Conservation (phyloP, 2,113 vertebrate species). For the Crotalus viridis region DNA sequence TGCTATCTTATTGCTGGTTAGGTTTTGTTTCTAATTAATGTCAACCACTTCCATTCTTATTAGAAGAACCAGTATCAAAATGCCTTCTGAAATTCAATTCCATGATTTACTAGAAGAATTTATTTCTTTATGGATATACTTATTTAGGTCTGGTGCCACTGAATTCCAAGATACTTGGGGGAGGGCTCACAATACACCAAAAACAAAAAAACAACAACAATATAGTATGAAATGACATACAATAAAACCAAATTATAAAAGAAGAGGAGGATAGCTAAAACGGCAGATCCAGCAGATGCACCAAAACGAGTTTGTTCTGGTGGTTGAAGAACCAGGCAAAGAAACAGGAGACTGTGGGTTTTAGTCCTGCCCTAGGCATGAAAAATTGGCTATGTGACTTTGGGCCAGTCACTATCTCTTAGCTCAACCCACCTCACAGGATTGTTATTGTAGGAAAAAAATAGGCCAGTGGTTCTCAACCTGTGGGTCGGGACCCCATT, state of each 20-base stretch:
- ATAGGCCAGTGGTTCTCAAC: too few species aligned
- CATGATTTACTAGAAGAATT: not conserved
- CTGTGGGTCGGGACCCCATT: too few species aligned
- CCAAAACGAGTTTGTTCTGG: not conserved
- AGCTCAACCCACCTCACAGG: too few species aligned
- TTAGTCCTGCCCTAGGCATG: too few species aligned
- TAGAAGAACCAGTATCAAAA: not conserved
- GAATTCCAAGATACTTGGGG: not conserved
- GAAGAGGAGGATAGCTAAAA: not conserved
- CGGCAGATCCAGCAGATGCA: not conserved
- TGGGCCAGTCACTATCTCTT: too few species aligned
- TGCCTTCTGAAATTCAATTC: not conserved
- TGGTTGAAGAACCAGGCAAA: too few species aligned
- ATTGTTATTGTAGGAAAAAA: too few species aligned
- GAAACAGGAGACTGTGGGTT: too few species aligned
- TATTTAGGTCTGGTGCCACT: not conserved
- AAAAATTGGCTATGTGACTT: too few species aligned
- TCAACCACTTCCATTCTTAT: not conserved
- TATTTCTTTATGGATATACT: not conserved
- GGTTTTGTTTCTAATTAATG: not conserved
- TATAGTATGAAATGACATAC: not conserved
- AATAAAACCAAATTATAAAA: not conserved
- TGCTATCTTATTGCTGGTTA: not conserved
- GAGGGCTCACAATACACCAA: not conserved
- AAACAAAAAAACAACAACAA: not conserved